These are phyloP conservation scores for Shargacucullia verbasci DNA, from an alignment of 2,888 invertebrate species.

Conservation along the genomic window DNA sequence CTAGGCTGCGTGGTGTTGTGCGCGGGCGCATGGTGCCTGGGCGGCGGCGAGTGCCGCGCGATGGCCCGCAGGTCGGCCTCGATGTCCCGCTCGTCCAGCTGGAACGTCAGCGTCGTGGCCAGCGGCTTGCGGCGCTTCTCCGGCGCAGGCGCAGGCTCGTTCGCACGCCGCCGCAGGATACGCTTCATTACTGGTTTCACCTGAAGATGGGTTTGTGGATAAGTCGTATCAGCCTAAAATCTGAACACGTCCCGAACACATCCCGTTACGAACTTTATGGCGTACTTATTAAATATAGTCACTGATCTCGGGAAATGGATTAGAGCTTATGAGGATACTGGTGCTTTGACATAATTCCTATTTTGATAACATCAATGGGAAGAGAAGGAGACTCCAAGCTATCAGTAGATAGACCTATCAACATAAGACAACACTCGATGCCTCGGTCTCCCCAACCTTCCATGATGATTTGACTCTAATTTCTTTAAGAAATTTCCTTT, in stretches of 20 bases:
- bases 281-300: no score
- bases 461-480: background rate
- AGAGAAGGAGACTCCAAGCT: no score
- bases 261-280: no score
- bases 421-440: no score
- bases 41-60: slow-evolving; percentile 83
- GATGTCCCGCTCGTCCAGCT: slow-evolving; percentile 96
- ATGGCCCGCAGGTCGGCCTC: slow-evolving; percentile 95
- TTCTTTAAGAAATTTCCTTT: background rate
- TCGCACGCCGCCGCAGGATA: slow-evolving; percentile 96
- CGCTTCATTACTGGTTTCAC: slow-evolving; percentile 99
- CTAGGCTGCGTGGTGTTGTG: slow-evolving; percentile 71
- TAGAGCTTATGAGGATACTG: no score
- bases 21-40: slow-evolving; percentile 51
- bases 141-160: slow-evolving; percentile 97
- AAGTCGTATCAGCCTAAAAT: no score
- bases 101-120: slow-evolving; percentile 95
- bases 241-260: no score
- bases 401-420: no score
- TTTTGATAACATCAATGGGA: no score
- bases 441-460: no score
- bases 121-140: slow-evolving; percentile 96
- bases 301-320: no score
- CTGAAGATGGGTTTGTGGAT: slow-evolving; percentile 66
- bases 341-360: no score